These are phyloP conservation scores for Sycophila texana DNA, from an alignment of 2,888 invertebrate genomes.

Conservation along the genomic window DNA sequence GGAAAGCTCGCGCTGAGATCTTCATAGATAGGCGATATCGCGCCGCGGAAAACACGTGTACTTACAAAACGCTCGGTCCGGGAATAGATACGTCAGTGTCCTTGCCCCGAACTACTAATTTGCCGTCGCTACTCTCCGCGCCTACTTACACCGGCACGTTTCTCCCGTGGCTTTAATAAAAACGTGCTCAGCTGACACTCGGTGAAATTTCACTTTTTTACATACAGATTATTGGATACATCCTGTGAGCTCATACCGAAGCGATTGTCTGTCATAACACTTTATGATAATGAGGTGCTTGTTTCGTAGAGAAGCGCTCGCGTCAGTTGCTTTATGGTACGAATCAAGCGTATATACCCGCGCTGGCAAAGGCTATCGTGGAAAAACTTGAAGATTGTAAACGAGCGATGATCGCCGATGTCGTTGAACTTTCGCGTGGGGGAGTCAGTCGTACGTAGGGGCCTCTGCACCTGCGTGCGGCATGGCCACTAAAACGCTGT, in stretches of 20 bases:
- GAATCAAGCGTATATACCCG: background rate
- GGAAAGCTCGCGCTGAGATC: constrained; percentile 53
- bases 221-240: no score
- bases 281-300: constrained; percentile 18
- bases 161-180: background rate
- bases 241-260: no score
- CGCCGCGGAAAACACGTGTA: constrained; percentile 54
- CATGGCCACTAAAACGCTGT: constrained; percentile 37
- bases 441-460: background rate
- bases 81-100: constrained; percentile 60
- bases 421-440: constrained; percentile 36
- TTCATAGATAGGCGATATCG: constrained; percentile 59
- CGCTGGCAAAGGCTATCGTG: background rate
- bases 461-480: background rate
- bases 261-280: constrained; percentile 11
- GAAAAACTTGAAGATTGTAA: constrained; percentile 50
- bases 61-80: constrained; percentile 17
- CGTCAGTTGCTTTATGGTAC: constrained; percentile 7
- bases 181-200: no score
- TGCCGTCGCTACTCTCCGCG: constrained; percentile 13
- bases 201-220: no score
- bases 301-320: background rate
- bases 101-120: constrained; percentile 46
- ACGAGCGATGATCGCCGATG: constrained; percentile 45
- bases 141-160: background rate